Evolutionary conservation across 2,797 vertebrate genomes (phyloP).

Genomic region (Cheirogaleus major): DNA sequence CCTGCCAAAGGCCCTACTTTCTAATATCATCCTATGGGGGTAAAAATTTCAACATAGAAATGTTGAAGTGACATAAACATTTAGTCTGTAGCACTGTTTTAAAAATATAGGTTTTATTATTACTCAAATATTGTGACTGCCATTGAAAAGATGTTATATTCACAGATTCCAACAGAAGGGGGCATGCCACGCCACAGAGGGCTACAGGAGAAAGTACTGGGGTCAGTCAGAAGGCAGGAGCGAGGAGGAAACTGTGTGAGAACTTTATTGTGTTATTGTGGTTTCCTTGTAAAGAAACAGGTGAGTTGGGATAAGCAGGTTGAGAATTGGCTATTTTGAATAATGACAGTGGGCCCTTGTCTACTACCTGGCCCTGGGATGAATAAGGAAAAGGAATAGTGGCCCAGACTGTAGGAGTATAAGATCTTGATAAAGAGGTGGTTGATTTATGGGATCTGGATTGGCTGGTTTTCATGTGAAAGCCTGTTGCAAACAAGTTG

Average conservation of each 20-base stretch:
- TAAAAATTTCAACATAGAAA: background rate
- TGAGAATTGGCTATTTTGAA: background rate
- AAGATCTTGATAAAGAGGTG: background rate
- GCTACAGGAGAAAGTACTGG: background rate
- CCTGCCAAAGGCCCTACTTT: background rate
- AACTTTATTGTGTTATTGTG: background rate
- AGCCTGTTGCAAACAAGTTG: background rate
- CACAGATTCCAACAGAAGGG: background rate
- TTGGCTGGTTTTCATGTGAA: background rate
- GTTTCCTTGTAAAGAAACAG: background rate
- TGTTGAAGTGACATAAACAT: background rate
- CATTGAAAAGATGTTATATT: background rate
- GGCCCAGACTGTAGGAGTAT: background rate
- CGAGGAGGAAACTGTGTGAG: background rate
- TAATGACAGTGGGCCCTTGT: background rate
- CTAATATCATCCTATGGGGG: background rate
- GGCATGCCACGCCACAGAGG: background rate
- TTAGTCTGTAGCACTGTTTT: background rate
- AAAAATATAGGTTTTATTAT: background rate
- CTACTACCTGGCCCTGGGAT: background rate
- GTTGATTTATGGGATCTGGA: background rate
- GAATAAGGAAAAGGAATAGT: background rate
- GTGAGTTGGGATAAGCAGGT: background rate
- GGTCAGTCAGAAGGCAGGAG: background rate
- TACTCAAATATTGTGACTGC: background rate